Evolutionary conservation across 1,140 invertebrate species (phyloP).

Genomic region (Chlorops oryzae): DNA sequence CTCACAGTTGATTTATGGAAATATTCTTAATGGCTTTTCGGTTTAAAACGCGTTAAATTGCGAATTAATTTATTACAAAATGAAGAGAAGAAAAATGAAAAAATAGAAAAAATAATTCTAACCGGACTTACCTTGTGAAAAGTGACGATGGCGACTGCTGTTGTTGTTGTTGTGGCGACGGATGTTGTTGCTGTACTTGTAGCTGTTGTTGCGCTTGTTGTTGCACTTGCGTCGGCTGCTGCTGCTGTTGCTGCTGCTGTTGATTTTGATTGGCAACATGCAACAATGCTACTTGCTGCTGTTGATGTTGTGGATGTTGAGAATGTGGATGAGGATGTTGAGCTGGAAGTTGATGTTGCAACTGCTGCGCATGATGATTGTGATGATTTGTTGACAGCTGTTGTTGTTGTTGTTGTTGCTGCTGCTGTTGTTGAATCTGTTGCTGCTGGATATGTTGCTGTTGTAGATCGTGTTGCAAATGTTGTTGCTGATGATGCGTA

Average conservation of each 20-base stretch:
- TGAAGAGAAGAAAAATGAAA: neutral
- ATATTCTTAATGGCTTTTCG: slow-evolving; percentile 4
- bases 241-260: slow-evolving; percentile 6
- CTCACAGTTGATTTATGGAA: too few relatives aligned
- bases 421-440: slow-evolving; percentile 28
- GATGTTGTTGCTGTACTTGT: neutral
- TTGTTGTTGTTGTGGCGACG: slow-evolving; percentile 8
- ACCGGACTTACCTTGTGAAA: slow-evolving; percentile 44
- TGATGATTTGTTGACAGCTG: slow-evolving; percentile 19
- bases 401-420: slow-evolving; percentile 19
- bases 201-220: slow-evolving; percentile 26
- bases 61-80: neutral
- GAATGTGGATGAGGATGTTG: slow-evolving; percentile 1
- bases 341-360: slow-evolving; percentile 9
- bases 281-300: slow-evolving; percentile 24
- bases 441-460: slow-evolving; percentile 33
- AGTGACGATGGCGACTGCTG: slow-evolving; percentile 24
- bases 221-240: slow-evolving; percentile 16
- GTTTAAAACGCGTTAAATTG: slow-evolving; percentile 28
- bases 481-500: slow-evolving; percentile 23
- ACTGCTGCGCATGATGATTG: slow-evolving; percentile 8
- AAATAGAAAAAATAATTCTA: slow-evolving; percentile 1
- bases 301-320: slow-evolving; percentile 17
- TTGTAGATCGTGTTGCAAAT: slow-evolving; percentile 34
- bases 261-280: neutral